Evolutionary conservation across 2,797 vertebrate species (phyloP).

Genomic region (Chaetophractus vellerosus): DNA sequence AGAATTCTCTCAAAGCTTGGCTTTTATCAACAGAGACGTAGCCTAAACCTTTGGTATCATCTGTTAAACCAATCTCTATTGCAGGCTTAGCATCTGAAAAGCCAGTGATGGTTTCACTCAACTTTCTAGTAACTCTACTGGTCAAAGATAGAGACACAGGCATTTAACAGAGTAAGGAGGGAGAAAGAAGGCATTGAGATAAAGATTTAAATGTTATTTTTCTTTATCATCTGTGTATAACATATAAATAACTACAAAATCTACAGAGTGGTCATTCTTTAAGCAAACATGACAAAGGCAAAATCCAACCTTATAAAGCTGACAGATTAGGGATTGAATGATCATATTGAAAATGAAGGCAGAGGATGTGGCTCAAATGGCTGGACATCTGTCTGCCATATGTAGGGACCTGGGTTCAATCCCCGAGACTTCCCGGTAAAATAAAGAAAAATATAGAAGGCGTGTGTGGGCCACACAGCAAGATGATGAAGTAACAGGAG

Average conservation of each 20-base stretch:
- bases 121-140: background rate
- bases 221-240: background rate
- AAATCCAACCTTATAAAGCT: background rate
- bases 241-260: background rate
- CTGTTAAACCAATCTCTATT: background rate
- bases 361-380: no score
- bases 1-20: constrained; percentile 38
- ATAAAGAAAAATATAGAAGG: no score
- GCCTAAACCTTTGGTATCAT: background rate
- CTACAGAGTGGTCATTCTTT: background rate
- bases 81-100: background rate
- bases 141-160: background rate
- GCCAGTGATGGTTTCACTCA: background rate
- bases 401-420: no score
- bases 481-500: no score
- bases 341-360: background rate
- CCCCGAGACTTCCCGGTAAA: no score
- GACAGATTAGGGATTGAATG: background rate
- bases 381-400: no score
- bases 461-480: no score
- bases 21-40: constrained; percentile 3
- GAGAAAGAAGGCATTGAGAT: background rate
- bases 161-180: background rate
- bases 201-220: constrained; percentile 17
- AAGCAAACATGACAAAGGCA: constrained; percentile 1